Conservation (phyloP, 2,113 vertebrate species). For the Embiotoca jacksoni region DNA sequence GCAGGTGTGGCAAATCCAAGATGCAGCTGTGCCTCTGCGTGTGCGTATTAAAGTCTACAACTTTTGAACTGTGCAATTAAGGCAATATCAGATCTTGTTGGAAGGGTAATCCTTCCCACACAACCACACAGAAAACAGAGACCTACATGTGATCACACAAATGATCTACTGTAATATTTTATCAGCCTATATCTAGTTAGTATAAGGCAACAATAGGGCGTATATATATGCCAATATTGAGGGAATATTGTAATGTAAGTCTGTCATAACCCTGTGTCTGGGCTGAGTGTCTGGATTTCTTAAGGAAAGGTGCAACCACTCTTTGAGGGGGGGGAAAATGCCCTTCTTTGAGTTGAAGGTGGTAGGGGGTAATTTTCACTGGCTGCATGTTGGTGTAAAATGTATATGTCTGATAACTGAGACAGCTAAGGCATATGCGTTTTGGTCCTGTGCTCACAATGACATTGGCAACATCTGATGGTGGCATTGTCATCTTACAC, state of each 20-base stretch:
- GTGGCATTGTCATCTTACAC: slow-evolving; percentile 53
- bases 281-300: slow-evolving; percentile 44
- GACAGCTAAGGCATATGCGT: slow-evolving; percentile 34
- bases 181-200: not conserved
- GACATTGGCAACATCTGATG: slow-evolving; percentile 46
- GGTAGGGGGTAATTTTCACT: slow-evolving; percentile 43
- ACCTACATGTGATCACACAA: slow-evolving; percentile 32
- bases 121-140: slow-evolving; percentile 55
- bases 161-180: slow-evolving; percentile 19
- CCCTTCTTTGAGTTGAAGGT: not conserved
- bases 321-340: slow-evolving; percentile 8
- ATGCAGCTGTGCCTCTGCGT: slow-evolving; percentile 47
- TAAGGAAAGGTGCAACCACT: slow-evolving; percentile 19
- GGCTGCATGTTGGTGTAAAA: slow-evolving; percentile 52
- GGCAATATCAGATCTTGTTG: slow-evolving; percentile 66
- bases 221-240: slow-evolving; percentile 12
- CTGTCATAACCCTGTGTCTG: slow-evolving; percentile 14
- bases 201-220: not conserved
- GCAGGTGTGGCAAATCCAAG: slow-evolving; percentile 46
- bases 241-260: slow-evolving; percentile 15
- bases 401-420: slow-evolving; percentile 42
- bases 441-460: slow-evolving; percentile 34
- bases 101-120: slow-evolving; percentile 59
- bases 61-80: slow-evolving; percentile 71
- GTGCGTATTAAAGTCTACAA: slow-evolving; percentile 54